Percentiles rank a stretch among this genome's conserved stretches.
Conservation (phyloP, 2,888 invertebrate genomes). For the Phlogophora meticulosa region DNA sequence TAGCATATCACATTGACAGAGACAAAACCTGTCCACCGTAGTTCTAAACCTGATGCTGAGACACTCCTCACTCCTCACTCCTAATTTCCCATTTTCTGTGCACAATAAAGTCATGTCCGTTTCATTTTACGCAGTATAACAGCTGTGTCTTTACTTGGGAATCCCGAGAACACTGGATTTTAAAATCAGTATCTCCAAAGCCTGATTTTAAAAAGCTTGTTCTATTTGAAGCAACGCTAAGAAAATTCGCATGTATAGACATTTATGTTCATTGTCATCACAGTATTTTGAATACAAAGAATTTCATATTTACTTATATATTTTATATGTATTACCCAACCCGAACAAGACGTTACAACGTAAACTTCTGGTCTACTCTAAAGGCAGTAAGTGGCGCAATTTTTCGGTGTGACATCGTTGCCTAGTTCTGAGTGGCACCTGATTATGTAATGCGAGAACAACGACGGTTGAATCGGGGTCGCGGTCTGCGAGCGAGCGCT, state of each 20-base stretch:
- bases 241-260: not conserved
- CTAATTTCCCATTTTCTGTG: not conserved
- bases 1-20: not conserved
- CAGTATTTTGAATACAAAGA: slow-evolving; percentile 16
- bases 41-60: not conserved
- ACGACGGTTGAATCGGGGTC: slow-evolving; percentile 87
- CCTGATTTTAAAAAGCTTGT: slow-evolving; percentile 3
- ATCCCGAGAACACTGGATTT: not conserved
- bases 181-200: no score
- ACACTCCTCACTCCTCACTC: not conserved
- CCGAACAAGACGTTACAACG: slow-evolving; percentile 54
- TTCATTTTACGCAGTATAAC: slow-evolving; percentile 4
- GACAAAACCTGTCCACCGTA: not conserved
- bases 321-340: slow-evolving; percentile 57
- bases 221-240: no score
- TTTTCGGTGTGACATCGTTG: slow-evolving; percentile 90
- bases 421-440: slow-evolving; percentile 88
- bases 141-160: slow-evolving; percentile 4
- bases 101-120: not conserved
- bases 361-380: slow-evolving; percentile 62
- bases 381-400: slow-evolving; percentile 87
- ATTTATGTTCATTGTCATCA: not conserved
- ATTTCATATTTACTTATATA: slow-evolving; percentile 24
- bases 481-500: slow-evolving; percentile 82
- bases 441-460: slow-evolving; percentile 89